phyloP scores from a whole-genome alignment of 2,888 invertebrate genomes.

The Tinea pellionella region DNA sequence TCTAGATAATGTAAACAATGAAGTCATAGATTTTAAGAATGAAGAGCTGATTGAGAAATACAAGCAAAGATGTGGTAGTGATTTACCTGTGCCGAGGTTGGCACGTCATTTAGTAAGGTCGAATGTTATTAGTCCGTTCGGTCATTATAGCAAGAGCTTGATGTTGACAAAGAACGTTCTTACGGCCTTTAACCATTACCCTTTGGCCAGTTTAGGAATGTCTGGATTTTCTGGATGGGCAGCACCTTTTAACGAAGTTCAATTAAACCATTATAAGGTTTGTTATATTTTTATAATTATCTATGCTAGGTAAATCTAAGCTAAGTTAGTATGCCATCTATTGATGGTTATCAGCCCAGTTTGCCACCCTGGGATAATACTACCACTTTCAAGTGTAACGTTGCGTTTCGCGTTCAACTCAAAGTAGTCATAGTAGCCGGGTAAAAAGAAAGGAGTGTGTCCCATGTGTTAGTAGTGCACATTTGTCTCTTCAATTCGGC shows the following conservation, averaged over 20 bases:
- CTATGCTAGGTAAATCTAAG: too few relatives aligned
- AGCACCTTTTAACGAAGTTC: slow-evolving; percentile 68
- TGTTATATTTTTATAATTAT: slow-evolving; percentile 20
- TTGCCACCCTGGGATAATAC: too few relatives aligned
- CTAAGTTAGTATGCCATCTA: too few relatives aligned
- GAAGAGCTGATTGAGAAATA: slow-evolving; percentile 25
- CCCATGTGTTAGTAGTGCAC: too few relatives aligned
- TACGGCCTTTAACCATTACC: slow-evolving; percentile 82
- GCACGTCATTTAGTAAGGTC: slow-evolving; percentile 64
- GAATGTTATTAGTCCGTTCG: slow-evolving; percentile 69
- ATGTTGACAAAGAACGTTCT: slow-evolving; percentile 73
- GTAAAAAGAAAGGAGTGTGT: too few relatives aligned
- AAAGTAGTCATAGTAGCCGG: too few relatives aligned
- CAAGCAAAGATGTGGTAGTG: slow-evolving; percentile 36
- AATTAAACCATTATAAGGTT: slow-evolving; percentile 77
- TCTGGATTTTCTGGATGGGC: slow-evolving; percentile 67
- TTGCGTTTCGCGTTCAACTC: too few relatives aligned
- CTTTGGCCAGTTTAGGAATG: slow-evolving; percentile 69
- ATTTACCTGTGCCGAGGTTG: slow-evolving; percentile 48
- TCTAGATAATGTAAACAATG: slow-evolving; percentile 29
- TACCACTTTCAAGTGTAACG: too few relatives aligned
- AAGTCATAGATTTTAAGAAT: slow-evolving; percentile 35
- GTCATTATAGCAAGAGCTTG: slow-evolving; percentile 79
- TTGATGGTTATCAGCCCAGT: too few relatives aligned
- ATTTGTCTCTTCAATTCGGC: too few relatives aligned